Conservation (phyloP, 2,888 invertebrate genomes). For the Antheraea assamensis region DNA sequence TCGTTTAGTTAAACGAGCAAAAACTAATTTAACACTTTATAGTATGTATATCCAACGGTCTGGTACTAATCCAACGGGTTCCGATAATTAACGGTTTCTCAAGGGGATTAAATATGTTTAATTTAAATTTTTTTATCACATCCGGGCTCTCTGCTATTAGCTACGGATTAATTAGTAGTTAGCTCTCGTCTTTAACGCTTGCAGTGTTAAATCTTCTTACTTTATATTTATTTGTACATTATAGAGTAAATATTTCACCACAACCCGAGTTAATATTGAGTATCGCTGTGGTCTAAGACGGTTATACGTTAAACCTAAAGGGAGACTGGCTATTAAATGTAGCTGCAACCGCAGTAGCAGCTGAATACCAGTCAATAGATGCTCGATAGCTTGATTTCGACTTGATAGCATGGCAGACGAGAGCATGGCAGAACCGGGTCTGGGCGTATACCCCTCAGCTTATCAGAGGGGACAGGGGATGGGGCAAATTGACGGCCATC, state of each 20-base stretch:
- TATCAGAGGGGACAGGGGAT: too few species aligned
- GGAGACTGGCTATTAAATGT: too few species aligned
- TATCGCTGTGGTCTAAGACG: too few species aligned
- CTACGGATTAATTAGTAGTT: not conserved
- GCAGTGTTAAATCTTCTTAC: not conserved
- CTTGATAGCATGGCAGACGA: too few species aligned
- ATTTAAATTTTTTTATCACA: not conserved
- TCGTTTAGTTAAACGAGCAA: not conserved
- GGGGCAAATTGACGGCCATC: too few species aligned
- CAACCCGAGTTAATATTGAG: too few species aligned
- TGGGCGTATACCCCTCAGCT: too few species aligned
- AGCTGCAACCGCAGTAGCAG: too few species aligned
- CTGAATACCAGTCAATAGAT: too few species aligned
- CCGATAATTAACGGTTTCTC: slow-evolving; percentile 8
- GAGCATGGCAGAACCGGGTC: too few species aligned
- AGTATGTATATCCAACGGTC: slow-evolving; percentile 7
- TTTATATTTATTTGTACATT: not conserved
- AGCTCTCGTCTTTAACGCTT: not conserved
- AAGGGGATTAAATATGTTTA: not conserved
- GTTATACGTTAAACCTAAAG: too few species aligned
- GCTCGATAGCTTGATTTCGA: too few species aligned
- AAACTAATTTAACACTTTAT: not conserved
- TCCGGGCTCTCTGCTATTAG: not conserved
- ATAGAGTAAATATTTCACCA: not conserved
- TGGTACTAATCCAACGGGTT: slow-evolving; percentile 5